A percentile compares a stretch with the other conserved stretches of the same genome.
Evolutionary conservation across 2,888 invertebrate species (phyloP).

Genomic region (Sepioteuthis lessoniana): DNA sequence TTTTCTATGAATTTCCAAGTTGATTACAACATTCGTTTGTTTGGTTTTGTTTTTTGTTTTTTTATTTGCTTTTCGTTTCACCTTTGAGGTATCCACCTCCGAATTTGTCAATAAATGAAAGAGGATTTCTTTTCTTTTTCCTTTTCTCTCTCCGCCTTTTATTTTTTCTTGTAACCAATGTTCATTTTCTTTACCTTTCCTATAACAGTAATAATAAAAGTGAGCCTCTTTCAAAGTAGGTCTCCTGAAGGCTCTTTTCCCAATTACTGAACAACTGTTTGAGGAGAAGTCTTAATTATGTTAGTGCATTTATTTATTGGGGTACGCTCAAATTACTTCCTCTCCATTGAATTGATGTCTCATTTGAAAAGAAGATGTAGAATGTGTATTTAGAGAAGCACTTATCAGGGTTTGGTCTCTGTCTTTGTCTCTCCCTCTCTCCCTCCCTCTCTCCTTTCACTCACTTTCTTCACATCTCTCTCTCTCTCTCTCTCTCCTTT

Average conservation of each 20-base stretch:
- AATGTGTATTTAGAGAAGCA: not conserved
- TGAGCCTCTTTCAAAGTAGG: not conserved
- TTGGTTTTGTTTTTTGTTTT: too few species aligned
- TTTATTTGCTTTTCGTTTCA: not conserved
- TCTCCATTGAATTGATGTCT: not conserved
- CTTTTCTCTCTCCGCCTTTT: not conserved
- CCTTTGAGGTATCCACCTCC: not conserved
- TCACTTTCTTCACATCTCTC: too few species aligned
- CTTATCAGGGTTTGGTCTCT: not conserved
- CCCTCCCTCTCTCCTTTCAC: too few species aligned
- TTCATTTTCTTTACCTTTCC: not conserved
- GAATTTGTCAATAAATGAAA: not conserved
- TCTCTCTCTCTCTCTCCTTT: too few species aligned
- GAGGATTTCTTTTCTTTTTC: not conserved
- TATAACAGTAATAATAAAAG: not conserved
- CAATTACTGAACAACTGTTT: constrained; percentile 23
- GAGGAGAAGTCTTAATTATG: not conserved
- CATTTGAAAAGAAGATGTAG: not conserved
- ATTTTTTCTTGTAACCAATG: not conserved
- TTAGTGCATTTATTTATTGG: not conserved
- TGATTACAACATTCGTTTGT: not conserved
- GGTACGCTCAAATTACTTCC: not conserved
- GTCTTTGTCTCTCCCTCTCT: not conserved
- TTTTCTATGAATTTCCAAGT: not conserved
- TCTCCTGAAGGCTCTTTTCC: not conserved